A percentile compares a stretch with the other conserved stretches of the same genome.
Evolutionary conservation across 2,888 invertebrate species (phyloP).

Genomic region (Lepeophtheirus nordmannii): DNA sequence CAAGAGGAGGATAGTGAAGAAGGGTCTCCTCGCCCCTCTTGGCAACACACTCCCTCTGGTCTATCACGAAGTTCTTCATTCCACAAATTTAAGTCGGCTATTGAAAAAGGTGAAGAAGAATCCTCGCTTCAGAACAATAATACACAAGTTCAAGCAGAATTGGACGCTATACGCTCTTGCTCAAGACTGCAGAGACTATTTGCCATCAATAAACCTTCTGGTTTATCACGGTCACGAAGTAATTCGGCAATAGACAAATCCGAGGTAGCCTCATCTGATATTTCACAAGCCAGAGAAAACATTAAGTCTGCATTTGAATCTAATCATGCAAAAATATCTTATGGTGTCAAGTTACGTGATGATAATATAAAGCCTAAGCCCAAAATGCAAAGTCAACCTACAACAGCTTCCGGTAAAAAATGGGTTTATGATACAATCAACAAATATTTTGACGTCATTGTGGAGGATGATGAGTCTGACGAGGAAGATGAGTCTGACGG

Average conservation of each 20-base stretch:
- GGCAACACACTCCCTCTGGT: neutral
- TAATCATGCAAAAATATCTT: slow-evolving; percentile 1
- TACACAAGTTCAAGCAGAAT: slow-evolving; percentile 9
- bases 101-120: slow-evolving; percentile 16
- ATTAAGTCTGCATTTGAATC: slow-evolving; percentile 16
- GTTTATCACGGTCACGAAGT: neutral
- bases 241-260: neutral
- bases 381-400: neutral
- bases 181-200: slow-evolving; percentile 9
- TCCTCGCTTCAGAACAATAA: neutral
- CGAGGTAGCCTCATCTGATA: neutral
- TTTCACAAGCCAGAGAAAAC: slow-evolving; percentile 6
- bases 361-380: neutral
- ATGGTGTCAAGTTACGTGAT: slow-evolving; percentile 6
- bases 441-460: slow-evolving; percentile 22
- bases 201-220: slow-evolving; percentile 15
- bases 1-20: neutral
- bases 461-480: slow-evolving; percentile 22
- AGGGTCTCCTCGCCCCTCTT: neutral
- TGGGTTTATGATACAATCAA: slow-evolving; percentile 21
- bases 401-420: neutral
- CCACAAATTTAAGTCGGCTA: slow-evolving; percentile 16
- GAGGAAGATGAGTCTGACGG: slow-evolving; percentile 17
- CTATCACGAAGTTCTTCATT: slow-evolving; percentile 12
- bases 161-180: slow-evolving; percentile 15